Percentiles rank a stretch among this genome's conserved stretches.
phyloP scores from a whole-genome alignment of 2,113 vertebrate species.

The Puma concolor region DNA sequence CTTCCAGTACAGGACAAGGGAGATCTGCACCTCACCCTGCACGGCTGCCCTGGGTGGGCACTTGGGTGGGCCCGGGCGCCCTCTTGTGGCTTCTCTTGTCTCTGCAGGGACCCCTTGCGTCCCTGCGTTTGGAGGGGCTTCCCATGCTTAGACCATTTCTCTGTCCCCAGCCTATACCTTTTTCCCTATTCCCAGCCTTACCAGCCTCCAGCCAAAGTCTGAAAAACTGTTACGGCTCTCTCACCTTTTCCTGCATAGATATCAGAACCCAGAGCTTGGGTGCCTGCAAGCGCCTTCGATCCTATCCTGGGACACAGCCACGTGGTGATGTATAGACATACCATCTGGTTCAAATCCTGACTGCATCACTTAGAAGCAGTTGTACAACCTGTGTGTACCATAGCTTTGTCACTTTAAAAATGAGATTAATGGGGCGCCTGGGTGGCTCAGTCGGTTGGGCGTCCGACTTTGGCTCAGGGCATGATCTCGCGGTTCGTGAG shows the following conservation, averaged over 20 bases:
- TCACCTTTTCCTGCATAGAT: background rate
- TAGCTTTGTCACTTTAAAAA: background rate
- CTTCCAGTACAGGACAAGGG: background rate
- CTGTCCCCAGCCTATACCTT: background rate
- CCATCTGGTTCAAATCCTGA: background rate
- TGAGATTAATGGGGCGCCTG: background rate
- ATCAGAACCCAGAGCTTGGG: background rate
- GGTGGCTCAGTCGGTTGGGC: too few species aligned
- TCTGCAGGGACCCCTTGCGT: background rate
- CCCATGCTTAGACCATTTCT: background rate
- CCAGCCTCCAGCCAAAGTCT: background rate
- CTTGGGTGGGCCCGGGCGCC: slow-evolving; percentile 49
- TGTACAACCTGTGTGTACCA: background rate
- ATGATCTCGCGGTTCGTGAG: too few species aligned
- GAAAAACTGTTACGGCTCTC: background rate
- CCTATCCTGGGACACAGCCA: fast-evolving
- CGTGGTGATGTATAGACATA: fast-evolving
- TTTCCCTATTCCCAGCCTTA: background rate
- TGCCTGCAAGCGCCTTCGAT: background rate
- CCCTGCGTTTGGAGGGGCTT: background rate
- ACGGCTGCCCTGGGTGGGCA: background rate
- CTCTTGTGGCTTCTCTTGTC: slow-evolving; percentile 63
- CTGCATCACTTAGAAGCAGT: background rate
- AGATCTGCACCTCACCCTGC: fast-evolving
- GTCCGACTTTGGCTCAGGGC: too few species aligned